A percentile compares a stretch with the other conserved stretches of the same genome.
Evolutionary conservation across 2,113 vertebrate species (phyloP).

Genomic region (Ivindomyrus marchei): DNA sequence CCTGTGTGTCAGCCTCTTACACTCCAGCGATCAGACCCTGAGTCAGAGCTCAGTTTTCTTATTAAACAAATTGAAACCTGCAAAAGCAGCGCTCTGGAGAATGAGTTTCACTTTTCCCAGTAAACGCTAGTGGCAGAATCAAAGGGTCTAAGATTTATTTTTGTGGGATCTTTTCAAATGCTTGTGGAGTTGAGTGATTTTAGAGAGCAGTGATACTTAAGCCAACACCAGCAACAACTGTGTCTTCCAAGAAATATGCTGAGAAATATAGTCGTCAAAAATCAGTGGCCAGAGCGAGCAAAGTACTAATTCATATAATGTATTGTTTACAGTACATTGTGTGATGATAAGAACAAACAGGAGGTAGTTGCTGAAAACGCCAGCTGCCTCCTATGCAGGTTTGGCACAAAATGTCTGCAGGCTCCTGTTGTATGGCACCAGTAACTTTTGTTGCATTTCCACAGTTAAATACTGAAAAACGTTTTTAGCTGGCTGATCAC

Average conservation of each 20-base stretch:
- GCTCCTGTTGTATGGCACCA: background rate
- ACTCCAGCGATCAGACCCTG: background rate
- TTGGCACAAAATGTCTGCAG: background rate
- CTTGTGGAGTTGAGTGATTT: background rate
- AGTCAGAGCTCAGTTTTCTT: background rate
- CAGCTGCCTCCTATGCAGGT: background rate
- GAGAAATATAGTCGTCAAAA: background rate
- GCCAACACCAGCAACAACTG: background rate
- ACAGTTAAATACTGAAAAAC: background rate
- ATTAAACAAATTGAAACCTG: background rate
- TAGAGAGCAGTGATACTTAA: background rate
- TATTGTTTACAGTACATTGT: background rate
- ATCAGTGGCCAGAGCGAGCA: background rate
- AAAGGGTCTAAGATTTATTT: background rate
- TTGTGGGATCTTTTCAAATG: background rate
- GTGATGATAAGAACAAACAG: background rate
- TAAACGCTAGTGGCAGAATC: background rate
- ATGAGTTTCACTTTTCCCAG: background rate
- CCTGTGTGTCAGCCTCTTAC: background rate
- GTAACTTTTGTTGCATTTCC: background rate
- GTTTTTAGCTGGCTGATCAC: background rate
- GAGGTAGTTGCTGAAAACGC: background rate
- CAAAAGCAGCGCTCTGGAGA: background rate
- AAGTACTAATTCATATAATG: background rate
- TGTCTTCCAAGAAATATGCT: background rate